Conservation (phyloP, 2,888 invertebrate genomes). For the Drosophila subquinaria region DNA sequence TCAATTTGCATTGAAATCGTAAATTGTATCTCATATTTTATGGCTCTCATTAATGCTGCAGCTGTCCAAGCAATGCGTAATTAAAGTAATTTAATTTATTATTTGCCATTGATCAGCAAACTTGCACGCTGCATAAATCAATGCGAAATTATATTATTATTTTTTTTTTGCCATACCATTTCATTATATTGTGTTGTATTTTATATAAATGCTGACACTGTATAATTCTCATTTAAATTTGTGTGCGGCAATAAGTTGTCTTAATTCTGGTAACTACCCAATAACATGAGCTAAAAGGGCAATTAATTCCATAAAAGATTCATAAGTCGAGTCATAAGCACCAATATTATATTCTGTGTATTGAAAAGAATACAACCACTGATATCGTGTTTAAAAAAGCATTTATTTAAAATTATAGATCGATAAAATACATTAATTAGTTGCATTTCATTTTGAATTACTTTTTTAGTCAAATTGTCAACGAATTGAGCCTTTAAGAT, state of each 20-base stretch:
- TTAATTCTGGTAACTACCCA: not conserved
- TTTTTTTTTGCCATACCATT: slow-evolving; percentile 23
- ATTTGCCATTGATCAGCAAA: slow-evolving; percentile 80
- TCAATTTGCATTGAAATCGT: slow-evolving; percentile 62
- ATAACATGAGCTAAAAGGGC: not conserved
- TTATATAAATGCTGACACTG: slow-evolving; percentile 64
- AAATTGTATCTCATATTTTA: slow-evolving; percentile 69
- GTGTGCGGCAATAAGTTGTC: not conserved
- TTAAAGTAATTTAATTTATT: slow-evolving; percentile 81
- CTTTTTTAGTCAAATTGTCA: not conserved
- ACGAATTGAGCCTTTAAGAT: not conserved
- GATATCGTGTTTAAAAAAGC: not conserved
- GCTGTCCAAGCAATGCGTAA: slow-evolving; percentile 61
- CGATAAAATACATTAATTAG: not conserved
- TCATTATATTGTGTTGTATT: slow-evolving; percentile 29
- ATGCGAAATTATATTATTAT: slow-evolving; percentile 44
- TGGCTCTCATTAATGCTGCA: slow-evolving; percentile 58
- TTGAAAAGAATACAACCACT: not conserved
- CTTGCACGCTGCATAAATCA: slow-evolving; percentile 69
- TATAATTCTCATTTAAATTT: slow-evolving; percentile 22
- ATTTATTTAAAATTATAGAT: not conserved
- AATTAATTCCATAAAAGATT: not conserved
- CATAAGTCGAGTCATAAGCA: not conserved
- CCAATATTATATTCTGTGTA: not conserved
- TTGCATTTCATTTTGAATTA: not conserved